phyloP scores from a whole-genome alignment of 2,888 invertebrate genomes.

The Scotopteryx bipunctaria region DNA sequence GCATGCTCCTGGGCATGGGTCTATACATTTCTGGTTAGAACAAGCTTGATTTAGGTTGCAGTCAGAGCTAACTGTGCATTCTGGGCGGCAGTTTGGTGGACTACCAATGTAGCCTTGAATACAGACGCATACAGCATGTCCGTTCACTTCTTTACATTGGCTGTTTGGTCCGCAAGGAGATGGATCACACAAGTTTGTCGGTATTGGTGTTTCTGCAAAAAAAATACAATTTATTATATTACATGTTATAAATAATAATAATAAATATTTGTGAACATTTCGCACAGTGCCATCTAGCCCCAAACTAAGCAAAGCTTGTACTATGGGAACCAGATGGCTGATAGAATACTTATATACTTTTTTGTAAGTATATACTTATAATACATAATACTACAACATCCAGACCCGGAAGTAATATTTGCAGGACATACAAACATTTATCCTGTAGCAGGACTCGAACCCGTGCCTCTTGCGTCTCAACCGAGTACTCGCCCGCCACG shows the following conservation, averaged over 20 bases:
- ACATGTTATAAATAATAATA: not conserved
- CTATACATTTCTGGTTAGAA: constrained; percentile 88
- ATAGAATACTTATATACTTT: too few species aligned
- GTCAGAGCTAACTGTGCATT: constrained; percentile 90
- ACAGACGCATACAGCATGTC: constrained; percentile 89
- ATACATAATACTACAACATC: too few species aligned
- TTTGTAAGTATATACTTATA: too few species aligned
- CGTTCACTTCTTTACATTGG: constrained; percentile 86
- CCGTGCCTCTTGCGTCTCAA: too few species aligned
- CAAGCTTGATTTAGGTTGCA: constrained; percentile 88
- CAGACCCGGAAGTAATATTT: too few species aligned
- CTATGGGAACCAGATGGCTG: too few species aligned
- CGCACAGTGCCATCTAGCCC: too few species aligned
- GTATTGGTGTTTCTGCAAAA: constrained; percentile 55
- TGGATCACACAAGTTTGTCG: constrained; percentile 64
- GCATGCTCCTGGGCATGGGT: constrained; percentile 90
- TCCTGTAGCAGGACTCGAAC: too few species aligned
- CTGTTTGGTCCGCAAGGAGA: constrained; percentile 88
- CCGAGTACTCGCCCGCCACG: too few species aligned
- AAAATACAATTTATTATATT: constrained; percentile 15
- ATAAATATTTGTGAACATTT: too few species aligned
- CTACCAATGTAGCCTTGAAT: constrained; percentile 86
- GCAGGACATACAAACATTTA: too few species aligned
- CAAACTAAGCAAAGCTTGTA: too few species aligned
- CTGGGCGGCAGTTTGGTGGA: constrained; percentile 90